Conservation (phyloP, 2,888 invertebrate genomes). For the Netelia melanura region DNA sequence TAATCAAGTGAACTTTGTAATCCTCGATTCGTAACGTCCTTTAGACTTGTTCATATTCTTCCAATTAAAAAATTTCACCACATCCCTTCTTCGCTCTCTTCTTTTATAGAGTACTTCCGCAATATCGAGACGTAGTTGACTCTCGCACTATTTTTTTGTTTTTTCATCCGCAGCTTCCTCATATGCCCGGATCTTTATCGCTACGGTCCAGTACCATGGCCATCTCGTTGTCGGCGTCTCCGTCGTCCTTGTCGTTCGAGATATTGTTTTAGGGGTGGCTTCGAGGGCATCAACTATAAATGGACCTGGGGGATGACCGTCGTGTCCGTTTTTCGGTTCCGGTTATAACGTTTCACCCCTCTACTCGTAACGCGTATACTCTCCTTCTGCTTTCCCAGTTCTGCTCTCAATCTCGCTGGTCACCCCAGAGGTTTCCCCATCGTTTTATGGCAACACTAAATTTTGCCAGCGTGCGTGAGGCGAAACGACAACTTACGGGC, state of each 20-base stretch:
- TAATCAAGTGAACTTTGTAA: too few relatives aligned
- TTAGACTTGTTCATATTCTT: neutral
- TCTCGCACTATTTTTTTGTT: neutral
- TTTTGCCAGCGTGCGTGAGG: constrained; percentile 55
- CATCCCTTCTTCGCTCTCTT: constrained; percentile 33
- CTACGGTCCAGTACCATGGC: neutral
- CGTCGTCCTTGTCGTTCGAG: neutral
- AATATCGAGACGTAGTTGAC: neutral
- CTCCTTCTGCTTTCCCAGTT: neutral
- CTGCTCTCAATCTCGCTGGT: constrained; percentile 45
- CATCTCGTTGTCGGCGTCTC: neutral
- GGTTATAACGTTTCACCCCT: constrained; percentile 1
- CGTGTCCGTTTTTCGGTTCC: constrained; percentile 59
- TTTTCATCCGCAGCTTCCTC: neutral
- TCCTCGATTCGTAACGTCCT: too few relatives aligned
- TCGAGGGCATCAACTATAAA: constrained; percentile 59
- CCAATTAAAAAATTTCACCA: neutral
- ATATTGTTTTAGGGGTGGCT: neutral
- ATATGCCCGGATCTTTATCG: neutral
- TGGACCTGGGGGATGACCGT: constrained; percentile 61
- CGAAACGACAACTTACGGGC: constrained; percentile 58
- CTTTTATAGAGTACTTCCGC: neutral
- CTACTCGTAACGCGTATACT: neutral
- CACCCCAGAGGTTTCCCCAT: constrained; percentile 39
- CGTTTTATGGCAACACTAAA: constrained; percentile 68